These are phyloP conservation scores for Alitta virens DNA, from an alignment of 2,888 invertebrate genomes.

Conservation along the genomic window DNA sequence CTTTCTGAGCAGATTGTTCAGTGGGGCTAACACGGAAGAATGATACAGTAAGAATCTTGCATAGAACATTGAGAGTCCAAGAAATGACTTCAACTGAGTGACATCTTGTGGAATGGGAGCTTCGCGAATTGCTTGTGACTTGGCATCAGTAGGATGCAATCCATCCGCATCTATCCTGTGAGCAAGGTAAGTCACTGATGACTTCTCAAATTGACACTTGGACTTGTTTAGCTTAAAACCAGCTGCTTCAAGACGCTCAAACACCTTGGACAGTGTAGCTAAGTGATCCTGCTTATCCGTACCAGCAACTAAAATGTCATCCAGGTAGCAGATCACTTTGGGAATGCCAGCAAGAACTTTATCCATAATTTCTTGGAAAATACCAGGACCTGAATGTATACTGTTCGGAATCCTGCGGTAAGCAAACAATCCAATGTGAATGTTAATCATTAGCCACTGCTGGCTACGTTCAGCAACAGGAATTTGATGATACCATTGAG, in stretches of 20 bases:
- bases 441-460: background rate
- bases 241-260: too few species aligned
- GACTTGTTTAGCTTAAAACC: too few species aligned
- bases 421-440: background rate
- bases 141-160: too few species aligned
- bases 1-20: background rate
- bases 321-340: too few species aligned
- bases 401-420: background rate
- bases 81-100: background rate
- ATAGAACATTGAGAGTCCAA: constrained; percentile 1
- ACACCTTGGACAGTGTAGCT: background rate
- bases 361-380: too few species aligned
- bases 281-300: background rate
- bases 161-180: too few species aligned
- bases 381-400: too few species aligned
- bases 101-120: too few species aligned
- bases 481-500: background rate
- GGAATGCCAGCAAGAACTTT: background rate
- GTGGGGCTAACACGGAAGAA: background rate
- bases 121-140: too few species aligned
- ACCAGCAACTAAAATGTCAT: too few species aligned
- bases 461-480: background rate
- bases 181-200: too few species aligned
- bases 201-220: too few species aligned
- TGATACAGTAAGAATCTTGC: background rate